Conservation (phyloP, 2,797 vertebrate species). For the Meriones psammophilus region DNA sequence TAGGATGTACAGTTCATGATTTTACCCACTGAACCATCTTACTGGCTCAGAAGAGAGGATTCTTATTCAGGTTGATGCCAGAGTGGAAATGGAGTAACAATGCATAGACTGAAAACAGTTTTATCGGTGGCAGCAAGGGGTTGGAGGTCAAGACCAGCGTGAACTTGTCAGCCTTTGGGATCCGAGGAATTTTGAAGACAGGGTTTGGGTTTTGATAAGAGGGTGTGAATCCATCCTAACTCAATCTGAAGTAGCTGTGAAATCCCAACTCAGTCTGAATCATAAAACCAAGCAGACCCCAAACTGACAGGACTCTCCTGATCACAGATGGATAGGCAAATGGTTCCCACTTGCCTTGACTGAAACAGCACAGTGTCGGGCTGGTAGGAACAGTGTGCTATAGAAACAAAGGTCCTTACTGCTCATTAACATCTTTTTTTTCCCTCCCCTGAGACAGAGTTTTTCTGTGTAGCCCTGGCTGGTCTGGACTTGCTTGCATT, state of each 20-base stretch:
- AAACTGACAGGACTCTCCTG: not conserved
- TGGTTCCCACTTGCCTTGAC: not conserved
- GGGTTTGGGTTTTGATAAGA: slow-evolving; percentile 11
- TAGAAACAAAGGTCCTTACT: slow-evolving; percentile 8
- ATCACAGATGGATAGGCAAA: not conserved
- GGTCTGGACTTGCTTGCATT: no score
- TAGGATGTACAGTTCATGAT: not conserved
- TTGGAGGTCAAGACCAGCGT: not conserved
- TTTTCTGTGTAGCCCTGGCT: no score
- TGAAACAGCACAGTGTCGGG: not conserved
- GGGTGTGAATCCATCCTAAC: not conserved
- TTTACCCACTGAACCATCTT: not conserved
- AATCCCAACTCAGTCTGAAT: slow-evolving; percentile 1
- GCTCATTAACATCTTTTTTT: not conserved
- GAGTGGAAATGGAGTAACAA: not conserved
- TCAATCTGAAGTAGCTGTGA: not conserved
- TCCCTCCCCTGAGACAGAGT: no score
- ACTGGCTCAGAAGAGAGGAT: not conserved
- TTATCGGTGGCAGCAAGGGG: not conserved
- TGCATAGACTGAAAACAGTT: not conserved
- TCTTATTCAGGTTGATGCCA: not conserved
- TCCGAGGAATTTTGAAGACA: not conserved
- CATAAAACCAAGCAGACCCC: not conserved
- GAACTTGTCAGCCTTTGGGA: not conserved
- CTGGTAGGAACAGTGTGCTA: not conserved